Evolutionary conservation across 2,888 invertebrate species (phyloP), one percentile per base, ranked within the genome.

Genomic region (Lithophane semibrunnea): DNA sequence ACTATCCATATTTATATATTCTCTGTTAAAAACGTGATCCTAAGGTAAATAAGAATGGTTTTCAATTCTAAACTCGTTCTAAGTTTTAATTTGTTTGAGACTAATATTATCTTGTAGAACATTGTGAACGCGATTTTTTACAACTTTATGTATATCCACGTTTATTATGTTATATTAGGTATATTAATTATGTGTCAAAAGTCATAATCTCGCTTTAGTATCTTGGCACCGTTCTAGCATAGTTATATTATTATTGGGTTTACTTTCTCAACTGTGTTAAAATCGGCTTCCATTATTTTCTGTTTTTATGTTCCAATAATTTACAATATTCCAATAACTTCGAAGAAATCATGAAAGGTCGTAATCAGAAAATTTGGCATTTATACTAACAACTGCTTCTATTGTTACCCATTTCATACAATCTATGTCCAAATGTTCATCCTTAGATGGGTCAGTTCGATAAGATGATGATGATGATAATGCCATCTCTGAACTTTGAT

Each of bases 1-100:
- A 29, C 49, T 76, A 54, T 64, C 16, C 21, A 47, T 64, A 44
- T 74, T 52, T n/a, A 21, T 37, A 58, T 37, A 4, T 21, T 29
- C 0, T 68, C 47, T n/a, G 60, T 29, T 54, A 58, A 68, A 56
- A 75, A 69, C 60, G 61, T 75, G 75, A 75, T 80, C n/a, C 44
- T 69, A 44, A 69, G 0, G 12, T 61, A 65, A 79, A 65, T 61
- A 84, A 58, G 42, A 72, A 56, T 56, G 1, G 37, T 71, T 64
- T 49, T 49, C 2, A 54, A 80, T 80, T 69, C 49, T 54, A 42
- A 75, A 37, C 60, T 42, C 21, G 70, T 84, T 64, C 3, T 18
- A 13, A 5, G 18, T 61, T 72, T 74, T 44, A 63, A 71, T 5
- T 61, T 75, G 37, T 72, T 70, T 70, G 49, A 52, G 56, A 52